Evolutionary conservation across 2,797 vertebrate genomes (phyloP), one percentile per base, ranked within the genome.

Genomic region (Smutsia gigantea): DNA sequence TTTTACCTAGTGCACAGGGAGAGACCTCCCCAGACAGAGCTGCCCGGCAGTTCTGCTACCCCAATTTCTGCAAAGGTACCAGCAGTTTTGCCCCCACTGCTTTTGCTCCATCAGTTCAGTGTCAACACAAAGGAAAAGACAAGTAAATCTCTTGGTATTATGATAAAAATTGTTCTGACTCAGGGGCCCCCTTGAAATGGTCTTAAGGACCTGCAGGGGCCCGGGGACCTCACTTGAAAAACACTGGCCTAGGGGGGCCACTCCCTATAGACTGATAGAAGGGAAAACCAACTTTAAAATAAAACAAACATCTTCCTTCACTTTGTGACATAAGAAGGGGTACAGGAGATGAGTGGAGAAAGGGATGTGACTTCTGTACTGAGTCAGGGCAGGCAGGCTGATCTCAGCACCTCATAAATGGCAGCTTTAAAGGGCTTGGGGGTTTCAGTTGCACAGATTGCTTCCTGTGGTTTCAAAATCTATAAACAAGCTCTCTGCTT

Each of bases 261-360:
- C 25, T 63, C n/a, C 42, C 37, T 57, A 23, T 55, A 46, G 25
- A 71, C 27, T 27, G 66, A 69, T 29, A 46, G 59, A 25, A 53
- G 49, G 25, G 34, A 61, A 46, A 39, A 13, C 14, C 34, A 69
- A 42, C 21, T 34, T 57, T 53, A 42, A 21, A 86, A 75, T 19
- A 37, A 72, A 85, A 34, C 29, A 49, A 69, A 25, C 29, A 27
- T 51, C 0, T 10, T 39, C 25, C 39, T 68, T 72, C 12, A 29
- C 71, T 55, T 11, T 53, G 81, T 71, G 93, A 34, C 72, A 2
- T 23, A 63, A 46, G 61, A 63, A 39, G 55, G 42, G 77, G 91
- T 8, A 9, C 13, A 1, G 1, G 55, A 49, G 51, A 23, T 7
- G 19, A 61, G 49, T 0, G 0, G 29, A 39, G 39, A 23, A 5